phyloP scores from a whole-genome alignment of 2,888 invertebrate genomes.

The Sinhomidia bicolor region DNA sequence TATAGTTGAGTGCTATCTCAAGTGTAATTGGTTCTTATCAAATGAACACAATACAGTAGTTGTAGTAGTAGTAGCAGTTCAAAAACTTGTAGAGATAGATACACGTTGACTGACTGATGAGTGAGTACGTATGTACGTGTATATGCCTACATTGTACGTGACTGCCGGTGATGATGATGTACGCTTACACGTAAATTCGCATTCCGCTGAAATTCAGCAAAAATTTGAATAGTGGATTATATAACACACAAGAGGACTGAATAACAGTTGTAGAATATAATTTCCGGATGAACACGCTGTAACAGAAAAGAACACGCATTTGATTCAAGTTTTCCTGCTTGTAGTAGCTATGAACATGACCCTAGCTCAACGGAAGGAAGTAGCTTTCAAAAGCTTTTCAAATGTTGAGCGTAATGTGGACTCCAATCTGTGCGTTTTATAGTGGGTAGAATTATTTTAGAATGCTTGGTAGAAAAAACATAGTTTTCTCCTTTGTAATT shows the following conservation, averaged over 20 bases:
- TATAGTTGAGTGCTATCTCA: neutral
- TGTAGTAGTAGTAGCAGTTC: neutral
- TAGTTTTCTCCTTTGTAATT: too few species aligned
- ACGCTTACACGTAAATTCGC: neutral
- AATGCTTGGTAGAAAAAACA: too few species aligned
- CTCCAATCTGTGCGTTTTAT: too few species aligned
- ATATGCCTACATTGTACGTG: neutral
- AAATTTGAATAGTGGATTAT: neutral
- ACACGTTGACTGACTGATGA: neutral
- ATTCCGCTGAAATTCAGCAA: neutral
- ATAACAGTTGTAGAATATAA: neutral
- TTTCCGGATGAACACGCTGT: constrained; percentile 6
- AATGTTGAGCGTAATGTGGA: too few species aligned
- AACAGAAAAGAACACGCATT: neutral
- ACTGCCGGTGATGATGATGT: too few species aligned
- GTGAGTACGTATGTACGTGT: neutral
- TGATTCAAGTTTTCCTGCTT: neutral
- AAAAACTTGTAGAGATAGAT: neutral
- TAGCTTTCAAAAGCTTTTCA: neutral
- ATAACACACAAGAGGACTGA: neutral
- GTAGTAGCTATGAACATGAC: neutral
- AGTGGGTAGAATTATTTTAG: too few species aligned
- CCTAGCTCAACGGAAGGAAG: neutral
- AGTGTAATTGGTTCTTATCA: constrained; percentile 9
- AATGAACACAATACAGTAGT: neutral